phyloP scores from a whole-genome alignment of 2,113 vertebrate genomes.

The Castor canadensis region DNA sequence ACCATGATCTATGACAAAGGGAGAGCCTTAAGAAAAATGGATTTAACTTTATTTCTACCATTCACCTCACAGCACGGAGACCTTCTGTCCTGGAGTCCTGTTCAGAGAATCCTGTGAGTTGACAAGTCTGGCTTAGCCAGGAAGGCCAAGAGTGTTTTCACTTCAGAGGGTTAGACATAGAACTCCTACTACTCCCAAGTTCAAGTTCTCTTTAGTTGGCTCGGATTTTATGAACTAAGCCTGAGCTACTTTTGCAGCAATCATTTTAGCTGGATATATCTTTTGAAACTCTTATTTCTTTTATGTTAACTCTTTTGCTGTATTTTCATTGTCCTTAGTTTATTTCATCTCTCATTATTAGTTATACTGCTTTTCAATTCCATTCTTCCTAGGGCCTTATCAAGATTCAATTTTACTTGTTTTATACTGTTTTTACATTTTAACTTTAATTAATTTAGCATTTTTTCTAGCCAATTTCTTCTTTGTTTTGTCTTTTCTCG shows the following conservation, averaged over 20 bases:
- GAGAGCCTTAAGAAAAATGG: background rate
- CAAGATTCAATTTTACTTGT: background rate
- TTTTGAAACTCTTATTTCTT: background rate
- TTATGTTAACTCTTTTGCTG: background rate
- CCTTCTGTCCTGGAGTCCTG: background rate
- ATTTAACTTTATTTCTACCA: background rate
- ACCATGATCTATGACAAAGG: background rate
- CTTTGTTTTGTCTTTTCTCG: background rate
- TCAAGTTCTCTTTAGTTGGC: background rate
- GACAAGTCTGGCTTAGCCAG: background rate
- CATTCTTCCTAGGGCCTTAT: background rate
- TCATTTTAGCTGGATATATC: background rate
- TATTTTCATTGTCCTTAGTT: background rate
- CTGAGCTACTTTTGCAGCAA: background rate
- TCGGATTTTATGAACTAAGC: background rate
- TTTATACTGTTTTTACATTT: background rate
- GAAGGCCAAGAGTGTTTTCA: background rate
- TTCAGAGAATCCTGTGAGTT: fast-evolving
- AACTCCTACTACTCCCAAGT: background rate
- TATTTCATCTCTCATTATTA: background rate
- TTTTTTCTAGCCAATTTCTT: background rate
- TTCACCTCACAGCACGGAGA: background rate
- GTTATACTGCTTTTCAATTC: background rate
- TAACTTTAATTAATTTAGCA: background rate
- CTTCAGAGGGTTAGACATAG: background rate